These are phyloP conservation scores for Tiphia femorata DNA, from an alignment of 2,888 invertebrate species.

Conservation along the genomic window DNA sequence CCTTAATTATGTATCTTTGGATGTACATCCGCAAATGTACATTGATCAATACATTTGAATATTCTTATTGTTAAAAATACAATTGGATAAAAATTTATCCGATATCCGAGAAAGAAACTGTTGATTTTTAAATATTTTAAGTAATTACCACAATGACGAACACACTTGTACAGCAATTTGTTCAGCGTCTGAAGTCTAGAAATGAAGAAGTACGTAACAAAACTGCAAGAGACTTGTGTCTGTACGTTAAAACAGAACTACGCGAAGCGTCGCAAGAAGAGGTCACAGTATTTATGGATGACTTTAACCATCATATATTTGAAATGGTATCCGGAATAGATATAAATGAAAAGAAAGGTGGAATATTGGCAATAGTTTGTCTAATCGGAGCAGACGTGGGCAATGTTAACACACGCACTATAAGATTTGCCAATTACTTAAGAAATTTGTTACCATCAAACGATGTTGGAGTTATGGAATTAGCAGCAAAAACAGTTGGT, in stretches of 20 bases:
- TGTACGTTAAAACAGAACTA: constrained; percentile 91
- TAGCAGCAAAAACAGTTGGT: constrained; percentile 95
- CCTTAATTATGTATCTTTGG: too few species aligned
- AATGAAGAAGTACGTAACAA: constrained; percentile 87
- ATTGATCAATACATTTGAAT: too few species aligned
- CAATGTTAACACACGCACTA: constrained; percentile 89
- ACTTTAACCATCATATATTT: constrained; percentile 95
- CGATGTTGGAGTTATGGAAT: constrained; percentile 94
- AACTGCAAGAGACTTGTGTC: constrained; percentile 89
- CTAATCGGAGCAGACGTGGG: constrained; percentile 94
- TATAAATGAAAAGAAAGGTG: constrained; percentile 94
- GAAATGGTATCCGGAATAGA: constrained; percentile 96
- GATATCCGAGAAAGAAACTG: too few species aligned
- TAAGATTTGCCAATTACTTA: constrained; percentile 93
- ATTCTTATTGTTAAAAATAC: too few species aligned
- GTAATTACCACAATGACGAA: constrained; percentile 69
- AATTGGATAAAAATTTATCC: too few species aligned
- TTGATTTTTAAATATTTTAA: background rate
- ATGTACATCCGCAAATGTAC: too few species aligned
- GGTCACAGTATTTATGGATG: constrained; percentile 90
- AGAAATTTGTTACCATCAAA: constrained; percentile 90
- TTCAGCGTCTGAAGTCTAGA: constrained; percentile 88
- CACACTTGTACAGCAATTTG: constrained; percentile 82
- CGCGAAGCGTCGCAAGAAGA: constrained; percentile 93
- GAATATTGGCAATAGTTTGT: constrained; percentile 94